Conservation (phyloP, 2,888 invertebrate genomes). For the Miltochrista miniata region DNA sequence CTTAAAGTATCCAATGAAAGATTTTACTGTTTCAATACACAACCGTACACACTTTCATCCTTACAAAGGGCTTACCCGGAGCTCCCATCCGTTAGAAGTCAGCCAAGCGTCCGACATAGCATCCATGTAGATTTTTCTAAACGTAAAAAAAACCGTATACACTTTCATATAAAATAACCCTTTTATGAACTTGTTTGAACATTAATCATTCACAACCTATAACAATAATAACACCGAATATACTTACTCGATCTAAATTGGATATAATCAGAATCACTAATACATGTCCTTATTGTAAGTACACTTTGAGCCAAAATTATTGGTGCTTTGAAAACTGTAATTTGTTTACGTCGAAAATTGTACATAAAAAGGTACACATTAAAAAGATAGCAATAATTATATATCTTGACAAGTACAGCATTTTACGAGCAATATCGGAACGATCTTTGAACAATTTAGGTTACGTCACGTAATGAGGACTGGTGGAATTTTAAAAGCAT, state of each 20-base stretch:
- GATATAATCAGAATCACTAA: conserved; percentile 70
- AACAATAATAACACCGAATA: conserved; percentile 68
- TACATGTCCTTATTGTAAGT: conserved; percentile 62
- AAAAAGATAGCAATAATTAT: conserved; percentile 40
- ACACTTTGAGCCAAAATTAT: conserved; percentile 64
- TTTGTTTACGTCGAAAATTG: conserved; percentile 55
- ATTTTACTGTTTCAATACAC: no score
- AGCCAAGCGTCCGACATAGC: no score
- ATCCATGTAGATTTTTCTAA: no score
- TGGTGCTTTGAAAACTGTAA: conserved; percentile 68
- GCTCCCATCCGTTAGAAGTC: no score
- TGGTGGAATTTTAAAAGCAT: conserved; percentile 21
- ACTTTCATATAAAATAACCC: no score
- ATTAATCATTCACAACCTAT: conserved; percentile 57
- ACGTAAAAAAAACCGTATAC: no score
- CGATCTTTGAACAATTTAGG: conserved; percentile 20
- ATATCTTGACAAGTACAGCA: conserved; percentile 32
- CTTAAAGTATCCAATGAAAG: no score
- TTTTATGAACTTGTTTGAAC: no score
- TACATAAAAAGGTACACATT: conserved; percentile 40
- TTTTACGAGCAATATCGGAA: conserved; percentile 32
- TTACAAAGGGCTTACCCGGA: no score
- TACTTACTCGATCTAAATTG: conserved; percentile 69
- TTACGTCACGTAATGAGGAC: conserved; percentile 26
- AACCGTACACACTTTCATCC: no score